Conservation (phyloP, 2,113 vertebrate genomes). For the Salvelinus alpinus region DNA sequence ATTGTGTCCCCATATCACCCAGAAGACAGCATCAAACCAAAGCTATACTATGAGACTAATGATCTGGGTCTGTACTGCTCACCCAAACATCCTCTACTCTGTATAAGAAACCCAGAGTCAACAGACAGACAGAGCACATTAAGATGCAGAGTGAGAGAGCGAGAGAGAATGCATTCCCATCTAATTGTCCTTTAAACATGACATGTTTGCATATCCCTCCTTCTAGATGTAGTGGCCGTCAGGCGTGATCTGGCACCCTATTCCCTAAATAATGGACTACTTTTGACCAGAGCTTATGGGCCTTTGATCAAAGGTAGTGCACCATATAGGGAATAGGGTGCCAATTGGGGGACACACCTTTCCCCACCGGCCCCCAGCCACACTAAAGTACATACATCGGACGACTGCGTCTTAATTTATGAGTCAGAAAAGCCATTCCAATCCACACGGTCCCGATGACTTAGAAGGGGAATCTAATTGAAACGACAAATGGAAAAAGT, state of each 20-base stretch:
- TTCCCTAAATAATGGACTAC: neutral
- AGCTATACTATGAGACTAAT: conserved; percentile 41
- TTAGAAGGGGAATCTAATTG: conserved; percentile 64
- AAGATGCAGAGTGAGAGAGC: conserved; percentile 1
- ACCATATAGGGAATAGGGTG: too few relatives aligned
- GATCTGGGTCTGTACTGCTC: conserved; percentile 41
- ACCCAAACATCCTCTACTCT: conserved; percentile 38
- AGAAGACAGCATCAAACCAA: conserved; percentile 37
- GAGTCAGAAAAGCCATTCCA: conserved; percentile 36
- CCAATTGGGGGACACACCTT: neutral
- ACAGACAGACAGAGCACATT: neutral
- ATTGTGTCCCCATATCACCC: conserved; percentile 37
- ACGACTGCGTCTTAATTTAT: conserved; percentile 36
- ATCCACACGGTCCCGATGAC: conserved; percentile 51
- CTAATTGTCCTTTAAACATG: conserved; percentile 53
- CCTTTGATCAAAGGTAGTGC: neutral
- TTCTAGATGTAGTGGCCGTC: conserved; percentile 3
- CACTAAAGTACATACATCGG: neutral
- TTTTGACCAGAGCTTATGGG: neutral
- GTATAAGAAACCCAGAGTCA: neutral
- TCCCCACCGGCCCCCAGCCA: neutral
- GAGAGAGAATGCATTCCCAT: conserved; percentile 63
- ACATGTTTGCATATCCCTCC: conserved; percentile 31
- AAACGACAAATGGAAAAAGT: conserved; percentile 56
- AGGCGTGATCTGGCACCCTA: neutral